phyloP scores from a whole-genome alignment of 1,140 invertebrate genomes.

The Paraescarpia echinospica region DNA sequence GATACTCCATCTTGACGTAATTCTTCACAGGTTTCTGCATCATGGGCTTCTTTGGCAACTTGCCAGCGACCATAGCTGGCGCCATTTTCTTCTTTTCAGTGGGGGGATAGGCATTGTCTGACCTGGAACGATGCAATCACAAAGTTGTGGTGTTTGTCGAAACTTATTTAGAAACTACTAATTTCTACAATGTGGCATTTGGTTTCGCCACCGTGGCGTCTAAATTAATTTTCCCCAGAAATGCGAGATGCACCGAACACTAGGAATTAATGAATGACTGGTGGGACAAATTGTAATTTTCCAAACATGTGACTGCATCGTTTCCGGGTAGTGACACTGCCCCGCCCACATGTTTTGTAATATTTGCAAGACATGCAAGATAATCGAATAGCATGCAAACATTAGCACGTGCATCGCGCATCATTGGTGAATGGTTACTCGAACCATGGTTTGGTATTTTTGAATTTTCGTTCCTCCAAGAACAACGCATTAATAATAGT shows the following conservation, averaged over 20 bases:
- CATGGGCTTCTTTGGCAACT: conserved; percentile 3
- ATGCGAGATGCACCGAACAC: not conserved
- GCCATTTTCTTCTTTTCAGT: not conserved
- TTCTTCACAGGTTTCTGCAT: not conserved
- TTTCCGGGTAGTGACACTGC: not conserved
- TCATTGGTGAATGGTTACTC: not conserved
- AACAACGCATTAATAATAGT: not conserved
- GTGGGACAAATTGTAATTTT: not conserved
- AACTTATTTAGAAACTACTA: not conserved
- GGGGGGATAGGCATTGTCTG: not conserved
- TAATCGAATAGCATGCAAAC: not conserved
- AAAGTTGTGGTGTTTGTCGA: not conserved
- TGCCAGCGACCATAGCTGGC: not conserved
- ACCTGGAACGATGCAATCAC: conserved; percentile 3
- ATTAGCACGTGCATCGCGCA: not conserved
- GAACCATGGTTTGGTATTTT: no score
- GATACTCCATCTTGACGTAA: not conserved
- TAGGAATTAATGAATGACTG: not conserved
- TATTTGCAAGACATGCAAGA: not conserved
- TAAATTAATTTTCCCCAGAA: not conserved
- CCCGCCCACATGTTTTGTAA: not conserved
- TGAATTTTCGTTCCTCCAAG: not conserved
- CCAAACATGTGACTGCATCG: not conserved
- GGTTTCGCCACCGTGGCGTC: not conserved
- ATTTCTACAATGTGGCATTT: not conserved